A percentile compares a stretch with the other conserved stretches of the same genome.
These are phyloP conservation scores for Lithobius niger DNA, from an alignment of 1,140 invertebrate species.

Conservation along the genomic window DNA sequence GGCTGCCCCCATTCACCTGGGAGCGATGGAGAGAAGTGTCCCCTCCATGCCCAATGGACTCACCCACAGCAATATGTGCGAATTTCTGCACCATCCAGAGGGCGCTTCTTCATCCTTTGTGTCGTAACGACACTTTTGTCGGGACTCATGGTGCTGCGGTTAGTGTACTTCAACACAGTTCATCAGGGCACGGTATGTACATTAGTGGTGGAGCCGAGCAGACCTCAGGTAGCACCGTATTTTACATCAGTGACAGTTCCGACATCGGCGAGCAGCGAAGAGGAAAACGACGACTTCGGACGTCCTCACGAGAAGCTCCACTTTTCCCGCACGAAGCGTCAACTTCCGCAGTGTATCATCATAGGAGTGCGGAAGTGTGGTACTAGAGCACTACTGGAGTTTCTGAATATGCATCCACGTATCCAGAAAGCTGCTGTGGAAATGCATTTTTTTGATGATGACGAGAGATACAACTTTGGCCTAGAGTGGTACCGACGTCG, in stretches of 20 bases:
- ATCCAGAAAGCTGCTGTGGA: slow-evolving; percentile 30
- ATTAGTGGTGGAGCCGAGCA: neutral
- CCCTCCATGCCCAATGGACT: too few relatives aligned
- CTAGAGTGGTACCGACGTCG: slow-evolving; percentile 34
- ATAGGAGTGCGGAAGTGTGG: slow-evolving; percentile 37
- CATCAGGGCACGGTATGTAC: neutral
- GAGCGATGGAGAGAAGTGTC: too few relatives aligned
- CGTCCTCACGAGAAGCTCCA: slow-evolving; percentile 11
- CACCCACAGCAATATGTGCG: neutral
- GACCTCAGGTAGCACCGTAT: neutral
- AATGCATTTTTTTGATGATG: slow-evolving; percentile 36
- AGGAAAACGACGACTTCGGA: neutral
- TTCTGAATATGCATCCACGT: slow-evolving; percentile 31
- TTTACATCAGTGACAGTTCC: neutral
- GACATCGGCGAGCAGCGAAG: neutral
- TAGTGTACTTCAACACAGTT: slow-evolving; percentile 11
- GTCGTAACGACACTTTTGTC: slow-evolving; percentile 13
- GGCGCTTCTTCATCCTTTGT: slow-evolving; percentile 15
- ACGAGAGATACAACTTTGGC: slow-evolving; percentile 30
- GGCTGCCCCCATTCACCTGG: neutral
- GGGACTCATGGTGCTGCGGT: slow-evolving; percentile 13
- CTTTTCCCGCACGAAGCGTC: slow-evolving; percentile 17
- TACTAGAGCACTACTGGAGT: slow-evolving; percentile 35
- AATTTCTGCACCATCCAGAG: slow-evolving; percentile 1
- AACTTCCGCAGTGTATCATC: slow-evolving; percentile 34